Percentiles rank a stretch among this genome's conserved stretches.
Evolutionary conservation across 2,797 vertebrate genomes (phyloP).

Genomic region (Staurois parvus): DNA sequence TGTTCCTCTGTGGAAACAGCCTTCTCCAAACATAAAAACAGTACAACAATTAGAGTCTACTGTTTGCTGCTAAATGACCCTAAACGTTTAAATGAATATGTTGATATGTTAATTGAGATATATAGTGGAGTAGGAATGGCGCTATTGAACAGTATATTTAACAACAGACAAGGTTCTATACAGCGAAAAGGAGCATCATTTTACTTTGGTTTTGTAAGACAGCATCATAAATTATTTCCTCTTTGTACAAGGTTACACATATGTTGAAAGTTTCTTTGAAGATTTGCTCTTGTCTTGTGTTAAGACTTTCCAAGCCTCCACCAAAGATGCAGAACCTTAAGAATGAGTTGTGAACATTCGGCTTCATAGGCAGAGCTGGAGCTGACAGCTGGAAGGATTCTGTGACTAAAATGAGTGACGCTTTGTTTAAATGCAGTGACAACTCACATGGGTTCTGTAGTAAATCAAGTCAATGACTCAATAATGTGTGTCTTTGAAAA

Average conservation of each 20-base stretch:
- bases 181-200: background rate
- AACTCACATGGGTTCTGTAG: conserved; percentile 24
- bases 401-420: conserved; percentile 18
- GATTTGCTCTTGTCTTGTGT: background rate
- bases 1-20: background rate
- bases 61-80: conserved; percentile 30
- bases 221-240: background rate
- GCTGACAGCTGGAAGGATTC: conserved; percentile 11
- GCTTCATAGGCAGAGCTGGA: background rate
- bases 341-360: background rate
- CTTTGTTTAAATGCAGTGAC: conserved; percentile 19
- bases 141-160: background rate
- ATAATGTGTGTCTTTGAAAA: conserved; percentile 15
- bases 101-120: conserved; percentile 21
- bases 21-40: conserved; percentile 18
- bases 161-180: background rate
- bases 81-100: conserved; percentile 17
- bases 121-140: conserved; percentile 3
- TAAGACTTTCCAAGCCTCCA: background rate
- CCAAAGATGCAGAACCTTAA: background rate
- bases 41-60: conserved; percentile 18
- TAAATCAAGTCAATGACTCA: conserved; percentile 7
- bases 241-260: background rate
- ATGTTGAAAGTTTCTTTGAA: background rate
- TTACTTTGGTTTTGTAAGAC: background rate